Evolutionary conservation across 2,888 invertebrate genomes (phyloP).

Genomic region (Lobophora halterata): DNA sequence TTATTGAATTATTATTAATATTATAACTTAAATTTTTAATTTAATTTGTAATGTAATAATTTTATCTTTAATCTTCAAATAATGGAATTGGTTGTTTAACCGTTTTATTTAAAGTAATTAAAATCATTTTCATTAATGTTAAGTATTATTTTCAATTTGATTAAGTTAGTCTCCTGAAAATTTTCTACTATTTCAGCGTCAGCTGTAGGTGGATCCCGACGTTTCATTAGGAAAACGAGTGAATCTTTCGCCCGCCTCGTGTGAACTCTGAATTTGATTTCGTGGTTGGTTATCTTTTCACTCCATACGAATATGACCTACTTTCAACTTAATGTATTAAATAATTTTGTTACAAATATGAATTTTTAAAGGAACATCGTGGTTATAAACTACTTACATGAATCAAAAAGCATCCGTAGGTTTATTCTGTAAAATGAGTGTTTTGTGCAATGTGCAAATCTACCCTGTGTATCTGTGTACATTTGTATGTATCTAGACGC

Average conservation of each 20-base stretch:
- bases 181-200: conserved; percentile 28
- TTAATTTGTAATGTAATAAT: too few species aligned
- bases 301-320: conserved; percentile 9
- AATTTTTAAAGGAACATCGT: neutral
- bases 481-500: too few species aligned
- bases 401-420: too few species aligned
- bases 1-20: too few species aligned
- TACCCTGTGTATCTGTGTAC: too few species aligned
- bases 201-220: conserved; percentile 42
- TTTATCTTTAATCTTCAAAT: too few species aligned
- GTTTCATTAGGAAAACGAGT: conserved; percentile 62
- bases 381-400: neutral
- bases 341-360: neutral
- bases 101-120: too few species aligned
- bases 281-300: conserved; percentile 42
- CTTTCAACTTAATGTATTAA: neutral
- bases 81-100: too few species aligned
- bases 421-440: too few species aligned
- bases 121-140: too few species aligned
- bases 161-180: conserved; percentile 17
- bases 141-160: too few species aligned
- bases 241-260: conserved; percentile 48
- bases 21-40: too few species aligned
- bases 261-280: conserved; percentile 48
- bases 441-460: conserved; percentile 4